Conservation (phyloP, 2,113 vertebrate species). For the Syngnathus floridae region DNA sequence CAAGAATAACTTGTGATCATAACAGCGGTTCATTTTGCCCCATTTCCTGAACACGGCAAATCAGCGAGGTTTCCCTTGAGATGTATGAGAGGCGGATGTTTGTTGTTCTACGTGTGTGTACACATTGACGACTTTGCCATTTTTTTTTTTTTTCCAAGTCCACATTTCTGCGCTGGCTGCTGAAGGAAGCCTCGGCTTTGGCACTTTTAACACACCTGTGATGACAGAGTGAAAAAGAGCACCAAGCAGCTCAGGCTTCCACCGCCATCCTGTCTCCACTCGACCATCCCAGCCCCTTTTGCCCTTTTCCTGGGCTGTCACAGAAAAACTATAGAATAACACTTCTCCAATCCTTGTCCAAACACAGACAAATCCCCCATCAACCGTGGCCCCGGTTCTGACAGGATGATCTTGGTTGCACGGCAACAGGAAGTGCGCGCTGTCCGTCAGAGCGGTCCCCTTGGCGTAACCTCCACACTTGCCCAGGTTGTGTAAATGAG, state of each 20-base stretch:
- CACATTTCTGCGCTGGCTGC: constrained; percentile 2
- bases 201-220: constrained; percentile 58
- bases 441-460: constrained; percentile 60
- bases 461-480: constrained; percentile 53
- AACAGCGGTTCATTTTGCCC: background rate
- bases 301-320: constrained; percentile 65
- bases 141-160: background rate
- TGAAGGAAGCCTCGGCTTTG: constrained; percentile 35
- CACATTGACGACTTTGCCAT: constrained; percentile 4
- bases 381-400: constrained; percentile 57
- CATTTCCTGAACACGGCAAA: background rate
- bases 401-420: constrained; percentile 65
- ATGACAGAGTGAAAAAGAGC: constrained; percentile 64
- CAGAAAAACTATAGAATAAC: constrained; percentile 66
- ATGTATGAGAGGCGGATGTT: background rate
- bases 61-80: background rate
- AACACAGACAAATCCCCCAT: constrained; percentile 70
- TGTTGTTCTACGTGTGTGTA: background rate
- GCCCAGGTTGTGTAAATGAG: constrained; percentile 56
- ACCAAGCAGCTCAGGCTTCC: constrained; percentile 36
- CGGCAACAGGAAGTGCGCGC: constrained; percentile 64
- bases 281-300: constrained; percentile 54
- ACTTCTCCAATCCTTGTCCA: constrained; percentile 72
- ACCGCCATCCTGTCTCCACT: constrained; percentile 64
- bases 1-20: background rate